Evolutionary conservation across 2,113 vertebrate species (phyloP).

Genomic region (Eira barbara): DNA sequence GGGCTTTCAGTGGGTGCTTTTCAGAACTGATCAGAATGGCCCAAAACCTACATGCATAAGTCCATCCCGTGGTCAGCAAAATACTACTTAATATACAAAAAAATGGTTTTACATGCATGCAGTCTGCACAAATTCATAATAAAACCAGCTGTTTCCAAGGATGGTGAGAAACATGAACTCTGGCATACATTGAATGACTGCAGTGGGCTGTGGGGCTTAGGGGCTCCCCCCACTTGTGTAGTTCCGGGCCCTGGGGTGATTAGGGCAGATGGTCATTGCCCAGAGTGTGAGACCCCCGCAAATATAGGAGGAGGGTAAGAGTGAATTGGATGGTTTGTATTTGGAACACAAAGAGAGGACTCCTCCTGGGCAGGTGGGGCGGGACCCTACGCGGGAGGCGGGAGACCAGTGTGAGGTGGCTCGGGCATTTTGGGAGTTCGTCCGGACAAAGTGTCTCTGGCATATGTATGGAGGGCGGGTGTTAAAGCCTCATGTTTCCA

Average conservation of each 20-base stretch:
- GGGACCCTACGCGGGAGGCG: accelerated
- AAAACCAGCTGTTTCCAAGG: neutral
- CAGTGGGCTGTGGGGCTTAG: neutral
- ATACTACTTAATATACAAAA: neutral
- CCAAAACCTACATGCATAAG: neutral
- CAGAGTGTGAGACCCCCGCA: neutral
- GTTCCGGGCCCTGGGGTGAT: neutral
- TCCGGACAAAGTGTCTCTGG: neutral
- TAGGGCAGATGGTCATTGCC: neutral
- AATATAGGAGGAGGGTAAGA: neutral
- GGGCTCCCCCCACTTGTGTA: neutral
- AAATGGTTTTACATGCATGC: neutral
- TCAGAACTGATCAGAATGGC: neutral
- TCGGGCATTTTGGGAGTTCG: too few relatives aligned
- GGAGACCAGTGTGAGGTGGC: too few relatives aligned
- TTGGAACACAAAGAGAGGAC: neutral
- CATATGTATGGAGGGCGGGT: too few relatives aligned
- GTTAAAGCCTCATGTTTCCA: neutral
- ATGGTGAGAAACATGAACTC: neutral
- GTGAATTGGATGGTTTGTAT: neutral
- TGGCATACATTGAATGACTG: neutral
- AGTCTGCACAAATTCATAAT: neutral
- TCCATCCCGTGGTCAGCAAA: neutral
- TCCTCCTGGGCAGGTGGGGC: neutral
- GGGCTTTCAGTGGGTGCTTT: neutral